A percentile compares a stretch with the other conserved stretches of the same genome.
These are phyloP conservation scores for Berghia stephanieae DNA, from an alignment of 1,140 invertebrate species.

Conservation along the genomic window DNA sequence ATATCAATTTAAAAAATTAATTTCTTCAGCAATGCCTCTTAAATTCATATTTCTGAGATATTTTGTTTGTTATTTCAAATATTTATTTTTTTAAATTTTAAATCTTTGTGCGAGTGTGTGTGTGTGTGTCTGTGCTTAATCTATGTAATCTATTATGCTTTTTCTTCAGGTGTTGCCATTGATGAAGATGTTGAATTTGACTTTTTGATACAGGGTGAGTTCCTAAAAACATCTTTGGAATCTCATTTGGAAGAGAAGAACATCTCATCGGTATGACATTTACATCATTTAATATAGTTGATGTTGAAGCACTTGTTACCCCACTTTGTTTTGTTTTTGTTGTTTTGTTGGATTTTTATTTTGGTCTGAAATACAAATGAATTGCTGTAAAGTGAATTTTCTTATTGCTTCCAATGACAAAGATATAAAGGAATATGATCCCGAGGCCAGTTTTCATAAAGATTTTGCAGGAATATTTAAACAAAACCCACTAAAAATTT, in stretches of 20 bases:
- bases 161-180: slow-evolving; percentile 33
- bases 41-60: neutral
- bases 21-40: neutral
- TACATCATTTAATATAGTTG: neutral
- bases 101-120: neutral
- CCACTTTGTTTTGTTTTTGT: neutral
- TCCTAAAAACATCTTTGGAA: slow-evolving; percentile 75
- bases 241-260: slow-evolving; percentile 60
- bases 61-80: neutral
- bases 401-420: too few relatives aligned
- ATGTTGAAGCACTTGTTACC: neutral
- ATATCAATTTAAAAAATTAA: neutral
- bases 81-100: neutral
- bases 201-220: slow-evolving; percentile 84
- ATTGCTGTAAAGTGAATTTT: too few relatives aligned
- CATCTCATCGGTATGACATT: slow-evolving; percentile 59
- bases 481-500: too few relatives aligned
- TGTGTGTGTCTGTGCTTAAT: neutral
- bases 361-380: too few relatives aligned
- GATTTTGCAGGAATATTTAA: too few relatives aligned
- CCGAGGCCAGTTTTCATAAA: too few relatives aligned
- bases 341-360: neutral
- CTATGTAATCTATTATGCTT: slow-evolving; percentile 20
- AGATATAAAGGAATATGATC: too few relatives aligned
- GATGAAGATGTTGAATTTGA: slow-evolving; percentile 80